Conservation (phyloP, 2,113 vertebrate species). For the Stomatorhinus ivindoensis region DNA sequence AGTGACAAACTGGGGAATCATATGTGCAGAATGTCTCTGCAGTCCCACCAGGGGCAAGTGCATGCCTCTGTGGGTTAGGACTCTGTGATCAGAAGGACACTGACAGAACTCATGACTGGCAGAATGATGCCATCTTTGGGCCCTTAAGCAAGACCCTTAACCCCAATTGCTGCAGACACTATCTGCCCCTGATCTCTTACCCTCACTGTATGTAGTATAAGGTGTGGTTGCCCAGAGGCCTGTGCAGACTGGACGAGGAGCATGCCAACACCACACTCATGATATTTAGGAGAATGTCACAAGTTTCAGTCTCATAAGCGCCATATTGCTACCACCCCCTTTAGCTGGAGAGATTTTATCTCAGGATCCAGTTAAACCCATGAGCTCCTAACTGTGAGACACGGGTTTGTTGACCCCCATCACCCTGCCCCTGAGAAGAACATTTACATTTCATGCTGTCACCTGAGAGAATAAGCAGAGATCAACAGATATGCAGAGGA, state of each 20-base stretch:
- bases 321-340: background rate
- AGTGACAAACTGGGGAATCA: background rate
- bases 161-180: background rate
- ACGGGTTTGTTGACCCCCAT: background rate
- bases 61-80: background rate
- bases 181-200: background rate
- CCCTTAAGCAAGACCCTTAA: background rate
- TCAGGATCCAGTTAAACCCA: background rate
- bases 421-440: background rate
- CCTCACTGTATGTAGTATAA: background rate
- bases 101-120: background rate
- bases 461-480: background rate
- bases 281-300: background rate
- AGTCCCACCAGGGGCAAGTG: background rate
- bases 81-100: background rate
- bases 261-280: background rate
- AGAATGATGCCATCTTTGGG: background rate
- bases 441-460: background rate
- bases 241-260: background rate
- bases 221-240: background rate
- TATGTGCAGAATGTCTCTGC: background rate
- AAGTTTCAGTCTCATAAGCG: background rate
- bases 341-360: background rate
- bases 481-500: background rate
- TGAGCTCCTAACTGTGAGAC: background rate